Percentiles rank a stretch among this genome's conserved stretches.
Evolutionary conservation across 2,113 vertebrate genomes (phyloP).

Genomic region (Centrocercus urophasianus): DNA sequence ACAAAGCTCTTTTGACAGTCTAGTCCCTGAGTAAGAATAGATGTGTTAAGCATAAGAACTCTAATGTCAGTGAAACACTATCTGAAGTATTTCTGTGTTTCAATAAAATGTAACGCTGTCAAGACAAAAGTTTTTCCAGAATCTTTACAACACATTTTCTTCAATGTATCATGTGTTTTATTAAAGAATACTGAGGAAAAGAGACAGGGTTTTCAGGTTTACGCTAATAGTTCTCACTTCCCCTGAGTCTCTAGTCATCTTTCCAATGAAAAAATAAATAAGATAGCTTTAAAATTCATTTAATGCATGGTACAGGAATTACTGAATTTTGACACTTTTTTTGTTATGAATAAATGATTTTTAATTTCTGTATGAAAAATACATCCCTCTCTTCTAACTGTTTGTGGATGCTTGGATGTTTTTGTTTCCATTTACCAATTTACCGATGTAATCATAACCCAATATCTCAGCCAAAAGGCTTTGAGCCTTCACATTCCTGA

Average conservation of each 20-base stretch:
- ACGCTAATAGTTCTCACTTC: neutral
- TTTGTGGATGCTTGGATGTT: neutral
- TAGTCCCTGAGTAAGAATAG: neutral
- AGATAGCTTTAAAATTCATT: neutral
- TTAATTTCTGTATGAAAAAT: neutral
- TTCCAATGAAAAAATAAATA: neutral
- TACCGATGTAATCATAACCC: neutral
- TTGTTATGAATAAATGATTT: neutral
- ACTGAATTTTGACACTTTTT: neutral
- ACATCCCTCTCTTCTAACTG: neutral
- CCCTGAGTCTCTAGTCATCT: neutral
- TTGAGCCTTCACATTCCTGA: neutral
- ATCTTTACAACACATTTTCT: neutral
- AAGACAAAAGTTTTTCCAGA: neutral
- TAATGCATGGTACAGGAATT: neutral
- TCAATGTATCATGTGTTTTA: neutral
- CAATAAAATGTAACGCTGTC: neutral
- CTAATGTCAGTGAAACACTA: neutral
- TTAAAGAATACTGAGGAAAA: neutral
- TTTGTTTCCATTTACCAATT: neutral
- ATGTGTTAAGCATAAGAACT: neutral
- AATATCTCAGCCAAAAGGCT: neutral
- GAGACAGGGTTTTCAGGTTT: rapidly evolving
- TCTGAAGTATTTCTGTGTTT: neutral
- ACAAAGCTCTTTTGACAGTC: neutral